These are phyloP conservation scores for Choloepus didactylus DNA, from an alignment of 2,797 vertebrate species.

Conservation along the genomic window DNA sequence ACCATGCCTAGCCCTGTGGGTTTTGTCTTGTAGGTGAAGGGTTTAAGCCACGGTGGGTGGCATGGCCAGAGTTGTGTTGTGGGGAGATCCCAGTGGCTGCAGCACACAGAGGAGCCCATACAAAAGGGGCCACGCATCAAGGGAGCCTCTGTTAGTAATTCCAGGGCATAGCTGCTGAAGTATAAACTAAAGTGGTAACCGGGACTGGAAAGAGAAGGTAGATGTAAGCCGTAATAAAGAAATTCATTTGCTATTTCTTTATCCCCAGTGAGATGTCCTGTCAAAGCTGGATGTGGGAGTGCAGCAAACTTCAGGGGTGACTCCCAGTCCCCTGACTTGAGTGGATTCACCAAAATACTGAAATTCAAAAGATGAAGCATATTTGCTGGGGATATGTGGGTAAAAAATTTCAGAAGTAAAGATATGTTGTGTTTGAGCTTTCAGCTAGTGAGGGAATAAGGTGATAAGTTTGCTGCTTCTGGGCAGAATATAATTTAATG, in stretches of 20 bases:
- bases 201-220: neutral
- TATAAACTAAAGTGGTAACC: no score
- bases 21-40: neutral
- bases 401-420: neutral
- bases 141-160: neutral
- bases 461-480: rapidly evolving
- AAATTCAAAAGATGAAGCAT: neutral
- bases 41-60: rapidly evolving
- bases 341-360: rapidly evolving
- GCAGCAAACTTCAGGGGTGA: neutral
- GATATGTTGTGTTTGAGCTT: rapidly evolving
- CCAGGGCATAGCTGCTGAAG: neutral
- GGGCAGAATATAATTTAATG: rapidly evolving
- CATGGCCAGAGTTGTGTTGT: no score
- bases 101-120: neutral
- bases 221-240: rapidly evolving
- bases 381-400: rapidly evolving
- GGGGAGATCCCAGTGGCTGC: no score
- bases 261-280: neutral
- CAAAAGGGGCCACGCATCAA: no score
- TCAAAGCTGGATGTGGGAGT: neutral
- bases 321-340: no score
- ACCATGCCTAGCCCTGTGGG: rapidly evolving
- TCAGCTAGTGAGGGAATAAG: neutral
- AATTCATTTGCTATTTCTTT: rapidly evolving